These are phyloP conservation scores for Dexiosoma caninum DNA, from an alignment of 2,888 invertebrate species.

Conservation along the genomic window DNA sequence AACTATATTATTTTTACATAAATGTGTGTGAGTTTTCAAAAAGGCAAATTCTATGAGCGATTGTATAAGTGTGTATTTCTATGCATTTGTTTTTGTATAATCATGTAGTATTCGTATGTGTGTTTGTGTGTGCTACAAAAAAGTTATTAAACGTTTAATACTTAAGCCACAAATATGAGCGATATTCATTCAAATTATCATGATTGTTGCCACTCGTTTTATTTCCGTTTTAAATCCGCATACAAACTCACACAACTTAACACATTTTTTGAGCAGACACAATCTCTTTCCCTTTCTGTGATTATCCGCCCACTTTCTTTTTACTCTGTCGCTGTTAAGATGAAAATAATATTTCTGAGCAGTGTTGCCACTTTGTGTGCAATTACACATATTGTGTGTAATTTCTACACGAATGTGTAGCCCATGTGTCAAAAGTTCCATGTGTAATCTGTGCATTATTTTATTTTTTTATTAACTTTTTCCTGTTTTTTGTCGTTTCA, in stretches of 20 bases:
- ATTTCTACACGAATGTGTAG: too few relatives aligned
- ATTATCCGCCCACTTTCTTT: not conserved
- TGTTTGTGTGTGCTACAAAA: not conserved
- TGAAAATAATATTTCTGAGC: not conserved
- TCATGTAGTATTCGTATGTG: not conserved
- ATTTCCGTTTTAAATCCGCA: not conserved
- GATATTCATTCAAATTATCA: conserved; percentile 35
- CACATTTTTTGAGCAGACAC: not conserved
- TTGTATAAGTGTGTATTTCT: not conserved
- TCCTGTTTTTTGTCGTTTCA: too few relatives aligned
- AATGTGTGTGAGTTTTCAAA: too few relatives aligned
- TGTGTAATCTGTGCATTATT: too few relatives aligned
- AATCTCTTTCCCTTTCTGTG: not conserved
- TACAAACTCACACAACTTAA: not conserved
- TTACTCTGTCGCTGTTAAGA: not conserved
- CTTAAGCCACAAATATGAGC: conserved; percentile 49
- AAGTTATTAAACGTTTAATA: conserved; percentile 17
- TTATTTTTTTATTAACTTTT: too few relatives aligned
- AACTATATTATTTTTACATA: not conserved
- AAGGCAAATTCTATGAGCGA: not conserved
- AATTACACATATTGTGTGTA: too few relatives aligned
- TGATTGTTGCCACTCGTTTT: conserved; percentile 14
- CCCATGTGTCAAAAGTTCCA: too few relatives aligned
- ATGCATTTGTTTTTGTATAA: not conserved
- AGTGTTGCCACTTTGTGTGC: too few relatives aligned